A percentile compares a stretch with the other conserved stretches of the same genome.
Evolutionary conservation across 2,113 vertebrate genomes (phyloP).

Genomic region (Scolopax mira): DNA sequence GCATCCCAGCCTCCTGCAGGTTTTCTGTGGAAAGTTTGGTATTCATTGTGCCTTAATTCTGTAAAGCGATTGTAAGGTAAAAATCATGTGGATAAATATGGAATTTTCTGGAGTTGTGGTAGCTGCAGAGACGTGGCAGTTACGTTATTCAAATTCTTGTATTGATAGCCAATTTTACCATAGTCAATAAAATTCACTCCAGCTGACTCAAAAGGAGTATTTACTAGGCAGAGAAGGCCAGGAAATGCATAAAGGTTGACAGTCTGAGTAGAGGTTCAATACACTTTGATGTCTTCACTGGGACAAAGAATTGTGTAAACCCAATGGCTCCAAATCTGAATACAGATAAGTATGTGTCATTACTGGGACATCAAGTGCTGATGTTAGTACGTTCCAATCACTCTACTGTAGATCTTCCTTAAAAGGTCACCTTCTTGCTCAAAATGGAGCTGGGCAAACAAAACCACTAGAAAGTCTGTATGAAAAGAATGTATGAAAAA

Average conservation of each 20-base stretch:
- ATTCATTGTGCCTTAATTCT: not conserved
- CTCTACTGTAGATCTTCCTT: not conserved
- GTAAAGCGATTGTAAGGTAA: not conserved
- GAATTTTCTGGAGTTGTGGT: not conserved
- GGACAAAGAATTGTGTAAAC: not conserved
- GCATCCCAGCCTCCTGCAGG: not conserved
- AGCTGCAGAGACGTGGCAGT: not conserved
- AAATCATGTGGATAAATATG: not conserved
- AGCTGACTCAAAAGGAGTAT: not conserved
- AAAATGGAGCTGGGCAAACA: not conserved
- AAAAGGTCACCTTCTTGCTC: not conserved
- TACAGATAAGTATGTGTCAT: not conserved
- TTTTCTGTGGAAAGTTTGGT: not conserved
- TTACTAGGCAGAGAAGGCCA: not conserved
- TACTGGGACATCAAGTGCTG: not conserved
- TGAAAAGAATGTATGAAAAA: not conserved
- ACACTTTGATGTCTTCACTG: not conserved
- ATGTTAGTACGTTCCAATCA: not conserved
- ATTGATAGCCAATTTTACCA: not conserved
- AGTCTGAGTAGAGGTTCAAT: not conserved
- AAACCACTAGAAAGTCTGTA: not conserved
- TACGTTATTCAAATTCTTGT: not conserved
- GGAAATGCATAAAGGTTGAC: not conserved
- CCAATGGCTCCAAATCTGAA: not conserved
- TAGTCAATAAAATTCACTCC: not conserved